Percentiles rank a stretch among this genome's conserved stretches.
Conservation (phyloP, 2,888 invertebrate species). For the Calameuta filiformis region DNA sequence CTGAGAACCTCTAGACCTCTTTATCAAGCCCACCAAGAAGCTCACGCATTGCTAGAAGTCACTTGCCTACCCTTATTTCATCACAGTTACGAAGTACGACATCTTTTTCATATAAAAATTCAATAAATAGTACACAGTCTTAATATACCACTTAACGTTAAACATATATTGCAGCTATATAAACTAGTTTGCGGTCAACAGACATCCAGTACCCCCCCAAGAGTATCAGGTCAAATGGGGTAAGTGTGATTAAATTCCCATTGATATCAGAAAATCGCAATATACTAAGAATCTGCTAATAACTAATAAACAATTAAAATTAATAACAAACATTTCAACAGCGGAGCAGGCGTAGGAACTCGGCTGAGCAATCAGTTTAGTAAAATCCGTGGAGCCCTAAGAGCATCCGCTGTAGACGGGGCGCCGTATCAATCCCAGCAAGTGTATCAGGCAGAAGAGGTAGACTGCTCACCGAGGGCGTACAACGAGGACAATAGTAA, state of each 20-base stretch:
- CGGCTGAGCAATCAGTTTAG: constrained; percentile 54
- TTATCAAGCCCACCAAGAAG: constrained; percentile 83
- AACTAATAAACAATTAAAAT: not conserved
- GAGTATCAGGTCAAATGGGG: constrained; percentile 69
- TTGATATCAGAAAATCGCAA: not conserved
- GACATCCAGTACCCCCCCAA: constrained; percentile 70
- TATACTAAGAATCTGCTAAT: no score
- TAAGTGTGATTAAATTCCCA: constrained; percentile 54
- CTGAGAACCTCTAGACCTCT: constrained; percentile 81
- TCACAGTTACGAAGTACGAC: constrained; percentile 80
- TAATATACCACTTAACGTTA: not conserved
- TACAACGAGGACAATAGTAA: constrained; percentile 42
- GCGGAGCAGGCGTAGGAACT: constrained; percentile 68
- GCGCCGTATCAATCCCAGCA: constrained; percentile 50
- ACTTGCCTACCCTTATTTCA: constrained; percentile 82
- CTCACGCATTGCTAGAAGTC: constrained; percentile 78
- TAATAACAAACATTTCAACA: constrained; percentile 8
- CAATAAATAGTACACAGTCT: constrained; percentile 11
- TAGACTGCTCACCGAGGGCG: constrained; percentile 47
- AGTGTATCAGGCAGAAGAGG: constrained; percentile 57
- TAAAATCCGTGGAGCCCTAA: constrained; percentile 51
- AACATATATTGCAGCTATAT: constrained; percentile 73
- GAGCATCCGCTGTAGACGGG: constrained; percentile 53
- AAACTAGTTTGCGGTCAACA: constrained; percentile 77
- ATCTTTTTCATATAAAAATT: not conserved